phyloP scores from a whole-genome alignment of 37 sponge, comb jelly and placozoan genomes.

The Beroe ovata region DNA sequence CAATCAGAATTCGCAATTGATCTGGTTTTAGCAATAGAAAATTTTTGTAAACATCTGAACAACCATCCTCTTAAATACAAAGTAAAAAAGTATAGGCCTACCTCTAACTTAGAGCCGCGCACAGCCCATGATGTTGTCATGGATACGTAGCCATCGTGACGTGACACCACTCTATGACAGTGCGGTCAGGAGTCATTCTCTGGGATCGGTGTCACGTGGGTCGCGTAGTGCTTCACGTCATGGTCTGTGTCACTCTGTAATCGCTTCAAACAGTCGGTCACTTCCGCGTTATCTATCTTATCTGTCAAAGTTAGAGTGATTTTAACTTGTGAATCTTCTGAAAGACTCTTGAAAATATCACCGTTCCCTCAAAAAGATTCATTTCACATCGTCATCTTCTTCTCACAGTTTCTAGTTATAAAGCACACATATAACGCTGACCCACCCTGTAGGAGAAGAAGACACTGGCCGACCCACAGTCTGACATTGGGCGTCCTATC shows the following conservation, averaged over 20 bases:
- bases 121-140: no score
- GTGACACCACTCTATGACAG: neutral
- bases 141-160: conserved; percentile 41
- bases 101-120: no score
- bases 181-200: neutral
- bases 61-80: neutral
- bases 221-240: conserved; percentile 49
- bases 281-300: neutral
- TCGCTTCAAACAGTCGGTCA: neutral
- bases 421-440: neutral
- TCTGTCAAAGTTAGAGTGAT: no score
- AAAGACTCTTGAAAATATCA: no score
- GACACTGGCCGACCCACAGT: conserved; percentile 48
- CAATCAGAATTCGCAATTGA: neutral
- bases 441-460: conserved; percentile 30
- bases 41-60: neutral
- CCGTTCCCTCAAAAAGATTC: no score
- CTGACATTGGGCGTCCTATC: conserved; percentile 64
- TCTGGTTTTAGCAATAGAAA: neutral
- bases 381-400: no score
- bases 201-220: conserved; percentile 7
- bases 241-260: neutral
- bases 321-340: no score
- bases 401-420: neutral
- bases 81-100: neutral